Evolutionary conservation across 2,113 vertebrate genomes (phyloP), one percentile per base, ranked within the genome.

Genomic region (Dromiciops gliroides): DNA sequence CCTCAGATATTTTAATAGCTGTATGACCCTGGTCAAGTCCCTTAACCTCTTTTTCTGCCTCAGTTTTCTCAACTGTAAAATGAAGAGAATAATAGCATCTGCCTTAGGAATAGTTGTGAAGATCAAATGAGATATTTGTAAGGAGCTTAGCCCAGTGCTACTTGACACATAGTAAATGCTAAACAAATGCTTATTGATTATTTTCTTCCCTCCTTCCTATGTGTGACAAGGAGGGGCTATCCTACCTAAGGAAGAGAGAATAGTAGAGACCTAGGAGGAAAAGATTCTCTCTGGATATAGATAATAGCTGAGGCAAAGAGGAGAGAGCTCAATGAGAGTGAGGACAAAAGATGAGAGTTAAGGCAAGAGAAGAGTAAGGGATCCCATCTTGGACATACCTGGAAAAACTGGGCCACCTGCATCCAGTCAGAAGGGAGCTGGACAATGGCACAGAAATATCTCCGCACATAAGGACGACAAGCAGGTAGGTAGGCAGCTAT

Each of bases 361-460:
- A 37, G 0, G 37, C 24, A 75, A 75, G 44, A 75, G 67, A 44
- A 67, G 0, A 28, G 11, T 16, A 3, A 25, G 53, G 53, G 11
- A 25, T 31, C 6, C 16, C 6, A 28, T 44, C n/a, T 44, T 83
- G 19, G 19, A 51, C 94, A 90, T 96, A 98, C 98, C 98, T 98
- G 97, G 60, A 99, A 99, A 91, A 99, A 96, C 75, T 98, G 94
- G 12, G 98, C 98, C 4, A 99, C 98, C 51, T 99, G 99, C 97
- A 99, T 98, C 99, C 99, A 99, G 53, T 99, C 99, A 0, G 99
- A 99, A 4, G 99, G 99, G 83, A 99, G 98, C 97, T 99, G 99
- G 2, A 99, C 98, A 0, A 99, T 97, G 3, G 99, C 97, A 53
- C 99, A 98, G 97, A 99, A 99, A 97, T 99, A 99, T 44, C 99